These are phyloP conservation scores for Scaptomyza polygonia DNA, from an alignment of 2,888 invertebrate species.

Conservation along the genomic window DNA sequence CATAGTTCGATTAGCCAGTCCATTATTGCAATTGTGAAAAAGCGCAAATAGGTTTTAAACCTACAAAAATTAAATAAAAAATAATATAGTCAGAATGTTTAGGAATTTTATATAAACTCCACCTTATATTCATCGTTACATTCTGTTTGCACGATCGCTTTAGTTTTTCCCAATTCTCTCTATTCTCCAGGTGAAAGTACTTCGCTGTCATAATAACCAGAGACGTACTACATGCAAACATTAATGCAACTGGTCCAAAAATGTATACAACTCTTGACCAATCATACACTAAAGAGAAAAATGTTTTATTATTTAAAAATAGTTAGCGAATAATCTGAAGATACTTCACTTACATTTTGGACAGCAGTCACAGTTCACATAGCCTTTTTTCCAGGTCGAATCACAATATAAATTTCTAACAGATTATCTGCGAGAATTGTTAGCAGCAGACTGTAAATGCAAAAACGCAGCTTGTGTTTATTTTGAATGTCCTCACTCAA, in stretches of 20 bases:
- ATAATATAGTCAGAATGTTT: background rate
- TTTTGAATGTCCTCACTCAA: constrained; percentile 40
- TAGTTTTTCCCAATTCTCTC: background rate
- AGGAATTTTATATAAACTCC: background rate
- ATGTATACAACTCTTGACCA: constrained; percentile 54
- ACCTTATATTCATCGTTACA: background rate
- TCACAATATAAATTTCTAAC: constrained; percentile 38
- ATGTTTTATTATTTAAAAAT: background rate
- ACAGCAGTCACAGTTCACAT: constrained; percentile 86
- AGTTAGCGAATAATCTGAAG: no score
- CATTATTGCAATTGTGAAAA: constrained; percentile 1
- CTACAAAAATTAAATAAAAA: background rate
- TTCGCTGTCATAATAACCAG: background rate
- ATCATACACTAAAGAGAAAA: constrained; percentile 27
- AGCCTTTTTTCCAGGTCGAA: constrained; percentile 75
- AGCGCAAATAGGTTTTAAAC: background rate
- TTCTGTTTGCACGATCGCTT: background rate
- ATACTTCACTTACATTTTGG: constrained; percentile 84
- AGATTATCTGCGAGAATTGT: constrained; percentile 70
- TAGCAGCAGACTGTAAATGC: constrained; percentile 58
- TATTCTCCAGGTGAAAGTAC: background rate
- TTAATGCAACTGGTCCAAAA: constrained; percentile 40
- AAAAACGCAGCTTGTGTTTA: constrained; percentile 63
- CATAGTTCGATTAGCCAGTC: constrained; percentile 5
- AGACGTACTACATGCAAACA: background rate